Evolutionary conservation across 2,888 invertebrate species (phyloP).

Genomic region (Chrysolina oricalcia): DNA sequence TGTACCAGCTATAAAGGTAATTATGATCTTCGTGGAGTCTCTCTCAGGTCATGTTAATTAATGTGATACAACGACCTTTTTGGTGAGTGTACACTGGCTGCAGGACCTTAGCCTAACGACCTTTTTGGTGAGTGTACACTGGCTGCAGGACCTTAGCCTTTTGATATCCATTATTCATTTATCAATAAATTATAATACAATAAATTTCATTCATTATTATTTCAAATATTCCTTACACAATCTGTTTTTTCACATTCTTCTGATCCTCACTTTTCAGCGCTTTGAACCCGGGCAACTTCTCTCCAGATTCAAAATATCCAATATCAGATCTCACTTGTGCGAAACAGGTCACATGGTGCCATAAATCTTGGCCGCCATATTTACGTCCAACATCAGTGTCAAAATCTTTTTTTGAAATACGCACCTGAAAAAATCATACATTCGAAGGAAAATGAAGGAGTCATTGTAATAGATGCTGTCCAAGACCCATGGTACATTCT

Average conservation of each 20-base stretch:
- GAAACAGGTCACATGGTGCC: slow-evolving; percentile 96
- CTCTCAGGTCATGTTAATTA: too few species aligned
- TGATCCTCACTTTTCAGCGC: slow-evolving; percentile 83
- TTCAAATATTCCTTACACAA: slow-evolving; percentile 75
- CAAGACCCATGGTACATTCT: too few species aligned
- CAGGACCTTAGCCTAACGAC: too few species aligned
- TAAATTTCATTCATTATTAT: background rate
- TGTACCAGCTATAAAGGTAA: too few species aligned
- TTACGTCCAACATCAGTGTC: slow-evolving; percentile 86
- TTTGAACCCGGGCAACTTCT: slow-evolving; percentile 85
- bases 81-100: too few species aligned
- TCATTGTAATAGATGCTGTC: slow-evolving; percentile 53
- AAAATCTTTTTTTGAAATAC: slow-evolving; percentile 89
- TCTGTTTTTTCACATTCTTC: slow-evolving; percentile 75
- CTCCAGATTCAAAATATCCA: slow-evolving; percentile 82
- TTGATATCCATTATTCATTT: too few species aligned
- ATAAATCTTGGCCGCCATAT: slow-evolving; percentile 88
- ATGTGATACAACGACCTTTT: too few species aligned
- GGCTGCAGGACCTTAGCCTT: too few species aligned
- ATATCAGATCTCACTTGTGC: slow-evolving; percentile 82
- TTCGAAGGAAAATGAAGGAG: background rate
- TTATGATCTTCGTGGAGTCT: too few species aligned
- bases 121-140: too few species aligned
- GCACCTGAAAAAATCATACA: slow-evolving; percentile 68
- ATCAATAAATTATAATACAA: background rate